Percentiles rank a stretch among this genome's conserved stretches.
phyloP scores from a whole-genome alignment of 1,140 invertebrate species.

The Diplogasteroides magnus region DNA sequence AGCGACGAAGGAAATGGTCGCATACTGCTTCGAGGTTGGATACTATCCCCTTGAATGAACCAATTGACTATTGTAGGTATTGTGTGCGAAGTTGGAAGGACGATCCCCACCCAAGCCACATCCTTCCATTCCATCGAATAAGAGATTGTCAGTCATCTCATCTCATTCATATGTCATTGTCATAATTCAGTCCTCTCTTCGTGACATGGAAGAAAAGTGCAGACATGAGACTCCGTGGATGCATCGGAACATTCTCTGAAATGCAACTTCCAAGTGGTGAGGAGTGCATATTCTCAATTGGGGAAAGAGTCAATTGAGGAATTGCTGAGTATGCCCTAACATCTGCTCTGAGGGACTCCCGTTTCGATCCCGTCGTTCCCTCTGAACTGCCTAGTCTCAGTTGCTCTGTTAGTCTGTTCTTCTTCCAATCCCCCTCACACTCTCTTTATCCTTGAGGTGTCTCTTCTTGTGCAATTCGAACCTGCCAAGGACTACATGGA shows the following conservation, averaged over 20 bases:
- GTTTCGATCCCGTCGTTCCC: constrained; percentile 86
- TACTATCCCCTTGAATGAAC: too few relatives aligned
- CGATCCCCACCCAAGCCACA: too few relatives aligned
- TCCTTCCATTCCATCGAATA: too few relatives aligned
- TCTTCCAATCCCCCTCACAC: too few relatives aligned
- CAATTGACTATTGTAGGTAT: too few relatives aligned
- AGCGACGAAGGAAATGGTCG: too few relatives aligned
- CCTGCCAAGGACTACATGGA: constrained; percentile 88
- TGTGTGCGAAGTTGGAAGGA: too few relatives aligned
- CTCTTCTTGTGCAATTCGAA: constrained; percentile 88
- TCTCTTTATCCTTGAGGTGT: too few relatives aligned
- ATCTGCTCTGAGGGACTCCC: constrained; percentile 92
- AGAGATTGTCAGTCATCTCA: too few relatives aligned
- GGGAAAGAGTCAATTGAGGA: too few relatives aligned
- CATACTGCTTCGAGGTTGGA: background rate
- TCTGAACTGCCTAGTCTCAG: constrained; percentile 86
- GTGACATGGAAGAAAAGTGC: constrained; percentile 96
- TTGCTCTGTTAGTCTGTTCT: constrained; percentile 78
- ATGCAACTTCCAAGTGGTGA: constrained; percentile 45
- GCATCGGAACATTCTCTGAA: constrained; percentile 59
- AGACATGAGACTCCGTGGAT: constrained; percentile 63
- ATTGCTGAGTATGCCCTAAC: constrained; percentile 58
- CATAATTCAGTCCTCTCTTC: constrained; percentile 81
- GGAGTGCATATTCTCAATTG: too few relatives aligned
- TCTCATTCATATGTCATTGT: too few relatives aligned